A percentile compares a stretch with the other conserved stretches of the same genome.
These are phyloP conservation scores for Nemapogon koenigi DNA, from an alignment of 2,888 invertebrate species.

Conservation along the genomic window DNA sequence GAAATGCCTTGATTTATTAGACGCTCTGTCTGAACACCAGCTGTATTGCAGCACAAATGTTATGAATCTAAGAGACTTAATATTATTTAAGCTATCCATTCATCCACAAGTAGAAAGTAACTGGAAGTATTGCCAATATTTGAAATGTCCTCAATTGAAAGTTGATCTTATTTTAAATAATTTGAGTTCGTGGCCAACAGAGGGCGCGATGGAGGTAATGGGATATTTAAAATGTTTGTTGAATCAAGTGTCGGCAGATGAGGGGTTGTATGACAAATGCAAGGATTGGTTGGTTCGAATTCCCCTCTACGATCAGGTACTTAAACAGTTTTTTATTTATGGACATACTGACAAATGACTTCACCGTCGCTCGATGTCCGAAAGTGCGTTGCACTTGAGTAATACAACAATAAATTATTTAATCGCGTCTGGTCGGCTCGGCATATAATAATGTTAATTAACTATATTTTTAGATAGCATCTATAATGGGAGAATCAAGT, in stretches of 20 bases:
- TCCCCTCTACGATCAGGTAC: slow-evolving; percentile 68
- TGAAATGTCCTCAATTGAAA: slow-evolving; percentile 56
- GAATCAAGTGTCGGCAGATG: slow-evolving; percentile 41
- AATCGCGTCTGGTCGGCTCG: too few relatives aligned
- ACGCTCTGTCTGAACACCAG: slow-evolving; percentile 65
- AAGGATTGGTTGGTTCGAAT: slow-evolving; percentile 67
- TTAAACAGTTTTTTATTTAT: too few relatives aligned
- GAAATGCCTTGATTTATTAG: slow-evolving; percentile 58
- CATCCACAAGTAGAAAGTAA: slow-evolving; percentile 48
- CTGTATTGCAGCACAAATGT: slow-evolving; percentile 56
- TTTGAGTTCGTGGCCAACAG: slow-evolving; percentile 61
- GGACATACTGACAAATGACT: too few relatives aligned
- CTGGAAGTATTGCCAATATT: slow-evolving; percentile 58
- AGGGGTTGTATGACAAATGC: slow-evolving; percentile 48
- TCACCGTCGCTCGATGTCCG: too few relatives aligned
- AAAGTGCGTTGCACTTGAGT: too few relatives aligned
- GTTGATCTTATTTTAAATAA: slow-evolving; percentile 59
- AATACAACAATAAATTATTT: too few relatives aligned
- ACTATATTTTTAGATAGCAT: slow-evolving; percentile 47
- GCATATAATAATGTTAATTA: background rate
- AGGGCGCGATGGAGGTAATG: slow-evolving; percentile 59
- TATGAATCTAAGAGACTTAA: slow-evolving; percentile 61
- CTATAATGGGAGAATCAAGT: slow-evolving; percentile 57
- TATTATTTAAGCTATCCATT: slow-evolving; percentile 65
- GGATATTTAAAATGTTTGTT: slow-evolving; percentile 51